Conservation (phyloP, 2,797 vertebrate genomes). For the Momotus momota region DNA sequence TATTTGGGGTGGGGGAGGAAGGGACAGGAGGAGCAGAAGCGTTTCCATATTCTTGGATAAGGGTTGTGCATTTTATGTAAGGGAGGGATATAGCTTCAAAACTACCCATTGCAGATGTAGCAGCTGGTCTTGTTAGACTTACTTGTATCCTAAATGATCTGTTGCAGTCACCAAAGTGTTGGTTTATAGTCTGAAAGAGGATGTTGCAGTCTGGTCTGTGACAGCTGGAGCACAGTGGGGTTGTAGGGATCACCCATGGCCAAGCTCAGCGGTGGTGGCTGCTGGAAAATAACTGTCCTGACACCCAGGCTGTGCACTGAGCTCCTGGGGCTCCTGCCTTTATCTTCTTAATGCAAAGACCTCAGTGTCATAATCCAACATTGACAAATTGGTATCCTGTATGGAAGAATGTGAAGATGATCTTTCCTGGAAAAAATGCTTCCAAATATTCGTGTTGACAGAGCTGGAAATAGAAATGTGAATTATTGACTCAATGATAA, state of each 20-base stretch:
- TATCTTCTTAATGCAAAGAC: background rate
- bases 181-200: background rate
- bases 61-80: background rate
- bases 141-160: background rate
- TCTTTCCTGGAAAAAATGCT: background rate
- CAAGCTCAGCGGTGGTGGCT: background rate
- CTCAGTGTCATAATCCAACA: background rate
- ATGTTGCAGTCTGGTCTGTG: background rate
- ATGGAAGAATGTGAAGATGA: background rate
- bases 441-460: background rate
- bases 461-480: background rate
- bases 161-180: background rate
- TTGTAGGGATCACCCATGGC: fast-evolving
- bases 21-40: background rate
- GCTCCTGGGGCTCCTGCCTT: background rate
- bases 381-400: background rate
- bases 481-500: slow-evolving; percentile 16
- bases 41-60: background rate
- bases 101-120: background rate
- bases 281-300: background rate
- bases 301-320: background rate
- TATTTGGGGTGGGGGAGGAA: background rate
- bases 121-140: background rate
- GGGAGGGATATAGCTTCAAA: background rate
- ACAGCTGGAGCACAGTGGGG: background rate